phyloP scores from a whole-genome alignment of 2,888 invertebrate genomes.

The Lampropteryx suffumata region DNA sequence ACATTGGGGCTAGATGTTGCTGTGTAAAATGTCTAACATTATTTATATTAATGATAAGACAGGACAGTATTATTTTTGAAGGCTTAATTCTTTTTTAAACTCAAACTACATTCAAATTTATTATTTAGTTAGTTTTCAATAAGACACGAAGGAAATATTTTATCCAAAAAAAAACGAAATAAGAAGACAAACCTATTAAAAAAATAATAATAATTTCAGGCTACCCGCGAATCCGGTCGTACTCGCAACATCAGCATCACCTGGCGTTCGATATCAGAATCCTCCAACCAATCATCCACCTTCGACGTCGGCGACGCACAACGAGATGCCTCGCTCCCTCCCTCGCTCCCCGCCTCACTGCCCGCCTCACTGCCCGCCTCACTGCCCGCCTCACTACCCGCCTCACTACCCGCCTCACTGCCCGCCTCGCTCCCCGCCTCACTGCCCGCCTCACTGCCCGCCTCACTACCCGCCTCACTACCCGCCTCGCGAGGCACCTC shows the following conservation, averaged over 20 bases:
- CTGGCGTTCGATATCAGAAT: constrained; percentile 77
- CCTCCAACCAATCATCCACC: constrained; percentile 73
- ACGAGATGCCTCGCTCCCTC: constrained; percentile 21
- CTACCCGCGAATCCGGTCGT: constrained; percentile 58
- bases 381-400: constrained; percentile 19
- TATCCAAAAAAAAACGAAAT: too few relatives aligned
- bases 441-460: constrained; percentile 21
- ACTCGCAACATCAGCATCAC: constrained; percentile 75
- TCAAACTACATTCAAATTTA: too few relatives aligned
- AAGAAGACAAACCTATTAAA: too few relatives aligned
- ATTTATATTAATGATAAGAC: too few relatives aligned
- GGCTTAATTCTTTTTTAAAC: too few relatives aligned
- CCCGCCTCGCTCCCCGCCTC: constrained; percentile 34
- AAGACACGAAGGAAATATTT: too few relatives aligned
- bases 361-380: constrained; percentile 34
- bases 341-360: too few relatives aligned
- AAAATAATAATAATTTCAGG: constrained; percentile 52
- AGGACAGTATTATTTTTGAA: too few relatives aligned
- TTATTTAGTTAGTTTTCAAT: too few relatives aligned
- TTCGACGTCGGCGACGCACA: constrained; percentile 56
- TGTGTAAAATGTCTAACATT: too few relatives aligned
- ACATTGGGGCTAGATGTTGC: too few relatives aligned
- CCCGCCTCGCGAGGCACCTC: constrained; percentile 29
- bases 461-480: constrained; percentile 23
- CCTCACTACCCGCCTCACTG: constrained; percentile 31